These are phyloP conservation scores for Emydocephalus ijimae DNA, from an alignment of 2,113 vertebrate genomes.

Conservation along the genomic window DNA sequence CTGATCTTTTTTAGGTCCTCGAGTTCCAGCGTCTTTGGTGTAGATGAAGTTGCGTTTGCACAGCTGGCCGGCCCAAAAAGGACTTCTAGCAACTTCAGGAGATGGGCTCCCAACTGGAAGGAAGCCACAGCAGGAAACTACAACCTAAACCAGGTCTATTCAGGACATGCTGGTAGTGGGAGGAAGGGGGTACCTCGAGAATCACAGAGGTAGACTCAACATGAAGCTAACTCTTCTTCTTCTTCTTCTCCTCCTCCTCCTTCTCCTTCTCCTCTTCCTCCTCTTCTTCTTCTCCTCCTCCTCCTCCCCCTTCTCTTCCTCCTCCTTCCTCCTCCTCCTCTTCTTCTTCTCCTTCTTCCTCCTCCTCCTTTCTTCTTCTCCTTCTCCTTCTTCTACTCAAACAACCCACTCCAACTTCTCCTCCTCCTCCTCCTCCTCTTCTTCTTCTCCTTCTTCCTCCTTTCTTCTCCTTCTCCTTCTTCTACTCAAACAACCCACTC, in stretches of 20 bases:
- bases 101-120: not conserved
- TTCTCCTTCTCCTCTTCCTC: no score
- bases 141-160: not conserved
- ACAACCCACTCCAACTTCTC: no score
- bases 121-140: not conserved
- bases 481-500: no score
- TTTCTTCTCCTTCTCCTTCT: no score
- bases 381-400: no score
- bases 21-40: not conserved
- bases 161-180: not conserved
- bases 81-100: not conserved
- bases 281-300: fast-evolving
- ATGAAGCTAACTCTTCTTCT: not conserved
- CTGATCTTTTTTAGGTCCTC: not conserved
- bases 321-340: no score
- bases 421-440: no score
- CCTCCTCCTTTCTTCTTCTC: no score
- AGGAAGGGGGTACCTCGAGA: not conserved
- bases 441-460: no score
- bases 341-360: no score
- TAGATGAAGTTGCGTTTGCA: not conserved
- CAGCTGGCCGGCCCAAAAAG: not conserved
- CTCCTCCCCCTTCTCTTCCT: no score
- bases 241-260: fast-evolving
- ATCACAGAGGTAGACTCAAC: not conserved